phyloP scores from a whole-genome alignment of 2,113 vertebrate species.

The Cariama cristata region DNA sequence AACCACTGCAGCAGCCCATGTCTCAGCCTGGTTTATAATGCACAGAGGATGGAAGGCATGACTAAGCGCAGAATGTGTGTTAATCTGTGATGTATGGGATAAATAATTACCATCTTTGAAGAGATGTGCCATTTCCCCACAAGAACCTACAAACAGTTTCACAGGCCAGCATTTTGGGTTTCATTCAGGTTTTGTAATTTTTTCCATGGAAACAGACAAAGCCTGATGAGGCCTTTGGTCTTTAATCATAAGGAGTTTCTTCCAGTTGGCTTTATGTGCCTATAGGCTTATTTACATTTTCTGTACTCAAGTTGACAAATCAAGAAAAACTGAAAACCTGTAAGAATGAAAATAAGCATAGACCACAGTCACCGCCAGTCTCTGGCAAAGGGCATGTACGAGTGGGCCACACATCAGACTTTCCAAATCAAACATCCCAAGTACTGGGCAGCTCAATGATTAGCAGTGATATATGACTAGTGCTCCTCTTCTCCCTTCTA shows the following conservation, averaged over 20 bases:
- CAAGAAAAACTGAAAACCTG: not conserved
- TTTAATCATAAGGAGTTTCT: not conserved
- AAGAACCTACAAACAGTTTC: not conserved
- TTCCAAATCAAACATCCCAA: not conserved
- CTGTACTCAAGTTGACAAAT: not conserved
- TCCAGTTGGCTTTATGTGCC: not conserved
- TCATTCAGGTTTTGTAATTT: not conserved
- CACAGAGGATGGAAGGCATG: not conserved
- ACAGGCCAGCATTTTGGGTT: not conserved
- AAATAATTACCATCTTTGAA: not conserved
- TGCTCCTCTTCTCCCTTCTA: not conserved
- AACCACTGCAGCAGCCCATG: not conserved
- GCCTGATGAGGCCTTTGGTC: not conserved
- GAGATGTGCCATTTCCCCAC: not conserved
- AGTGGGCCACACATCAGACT: not conserved
- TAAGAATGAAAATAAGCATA: not conserved
- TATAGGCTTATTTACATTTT: not conserved
- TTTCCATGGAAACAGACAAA: not conserved
- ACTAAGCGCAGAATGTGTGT: accelerated
- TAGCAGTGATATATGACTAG: not conserved
- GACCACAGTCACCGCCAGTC: not conserved
- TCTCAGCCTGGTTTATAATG: not conserved
- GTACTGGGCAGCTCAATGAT: not conserved
- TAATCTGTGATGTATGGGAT: accelerated
- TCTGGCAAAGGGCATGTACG: not conserved